These are phyloP conservation scores for Exephanes ischioxanthus DNA, from an alignment of 2,888 invertebrate species.

Conservation along the genomic window DNA sequence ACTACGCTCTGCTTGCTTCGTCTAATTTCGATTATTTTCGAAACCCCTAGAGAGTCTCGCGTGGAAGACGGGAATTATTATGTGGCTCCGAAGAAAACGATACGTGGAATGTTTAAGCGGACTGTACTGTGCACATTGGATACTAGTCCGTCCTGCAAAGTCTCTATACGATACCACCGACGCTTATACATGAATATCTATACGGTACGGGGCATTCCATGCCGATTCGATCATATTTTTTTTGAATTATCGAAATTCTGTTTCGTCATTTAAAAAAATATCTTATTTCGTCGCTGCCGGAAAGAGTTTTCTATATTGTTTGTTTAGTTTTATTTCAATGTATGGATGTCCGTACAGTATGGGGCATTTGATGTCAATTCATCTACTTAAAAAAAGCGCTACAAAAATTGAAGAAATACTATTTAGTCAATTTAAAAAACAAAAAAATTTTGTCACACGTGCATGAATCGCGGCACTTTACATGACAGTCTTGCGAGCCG, in stretches of 20 bases:
- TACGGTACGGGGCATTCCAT: not conserved
- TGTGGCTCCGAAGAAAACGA: not conserved
- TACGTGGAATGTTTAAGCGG: conserved; percentile 4
- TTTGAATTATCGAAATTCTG: not conserved
- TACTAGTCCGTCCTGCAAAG: conserved; percentile 5
- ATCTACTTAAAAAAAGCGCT: no score
- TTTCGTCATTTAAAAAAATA: not conserved
- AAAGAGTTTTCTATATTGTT: not conserved
- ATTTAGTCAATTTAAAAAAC: not conserved
- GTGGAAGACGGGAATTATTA: not conserved
- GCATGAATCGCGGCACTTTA: no score
- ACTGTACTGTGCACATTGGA: conserved; percentile 27
- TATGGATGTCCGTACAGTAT: no score
- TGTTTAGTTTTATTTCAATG: not conserved
- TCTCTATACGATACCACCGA: conserved; percentile 23
- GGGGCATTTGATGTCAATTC: no score
- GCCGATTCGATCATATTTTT: not conserved
- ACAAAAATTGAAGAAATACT: no score
- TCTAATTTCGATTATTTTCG: not conserved
- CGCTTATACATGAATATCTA: conserved; percentile 18
- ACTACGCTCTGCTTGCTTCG: not conserved
- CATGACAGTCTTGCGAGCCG: no score
- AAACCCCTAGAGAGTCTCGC: not conserved
- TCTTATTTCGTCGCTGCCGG: not conserved
- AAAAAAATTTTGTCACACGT: not conserved